Evolutionary conservation across 2,888 invertebrate species (phyloP), one percentile per base, ranked within the genome.

Genomic region (Drosophila borealis): DNA sequence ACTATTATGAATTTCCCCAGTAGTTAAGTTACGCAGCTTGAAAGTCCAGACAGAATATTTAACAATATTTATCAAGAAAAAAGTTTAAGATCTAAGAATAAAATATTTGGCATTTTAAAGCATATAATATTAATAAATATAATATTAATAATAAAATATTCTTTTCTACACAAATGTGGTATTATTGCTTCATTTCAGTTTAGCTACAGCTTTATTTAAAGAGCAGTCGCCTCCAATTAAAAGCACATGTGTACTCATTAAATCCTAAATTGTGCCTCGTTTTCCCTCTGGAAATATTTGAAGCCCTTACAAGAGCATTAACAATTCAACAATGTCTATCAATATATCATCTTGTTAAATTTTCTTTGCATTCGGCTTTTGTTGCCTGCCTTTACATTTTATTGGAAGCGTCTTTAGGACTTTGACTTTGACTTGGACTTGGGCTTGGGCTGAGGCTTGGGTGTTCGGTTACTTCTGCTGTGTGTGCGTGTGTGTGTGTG

Each of bases 361-460:
- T 55, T 41, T 21, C 21, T 36, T 61, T 53, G 17, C 48, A 34
- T n/a, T 60, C 14, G 19, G 10, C 17, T 36, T 5, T 33, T 48
- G 33, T 46, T 61, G 48, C 29, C 55, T 60, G 44, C 34, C 51
- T 46, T 44, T 56, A 49, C 44, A 69, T 65, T 62, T 50, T 8
- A 49, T 57, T 62, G 67, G 41, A 42, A 49, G 61, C 60, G 64
- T 68, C 39, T 51, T 62, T 48, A 48, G 61, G 56, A 42, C 29
- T 48, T 50, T 48, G 21, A 50, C 37, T 56, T 54, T 33, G 29
- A 41, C 25, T n/a, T 25, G 21, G 21, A 50, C 37, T 56, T 54
- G 37, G 29, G 36, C 25, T n/a, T 25, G 21, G 21, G 9, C 8
- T 42, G 17, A 10, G 10, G 36, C n/a, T 37, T 41, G 41, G 17